Percentiles rank a stretch among this genome's conserved stretches.
phyloP scores from a whole-genome alignment of 2,113 vertebrate genomes.

The Lontra canadensis region DNA sequence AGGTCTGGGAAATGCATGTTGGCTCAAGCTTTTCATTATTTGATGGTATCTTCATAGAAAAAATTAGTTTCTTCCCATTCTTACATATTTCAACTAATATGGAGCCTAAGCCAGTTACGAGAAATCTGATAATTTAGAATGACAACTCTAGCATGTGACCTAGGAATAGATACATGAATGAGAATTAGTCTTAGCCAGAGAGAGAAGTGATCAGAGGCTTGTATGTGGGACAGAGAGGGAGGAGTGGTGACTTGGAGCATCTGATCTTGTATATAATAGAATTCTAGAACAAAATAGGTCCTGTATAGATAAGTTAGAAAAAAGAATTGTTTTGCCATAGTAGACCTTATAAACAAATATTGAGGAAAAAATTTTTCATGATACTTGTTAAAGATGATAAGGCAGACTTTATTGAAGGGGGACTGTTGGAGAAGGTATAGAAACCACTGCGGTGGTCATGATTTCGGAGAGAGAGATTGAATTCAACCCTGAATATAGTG shows the following conservation, averaged over 20 bases:
- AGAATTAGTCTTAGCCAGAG: background rate
- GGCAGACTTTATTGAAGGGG: background rate
- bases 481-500: background rate
- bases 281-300: background rate
- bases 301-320: background rate
- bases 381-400: background rate
- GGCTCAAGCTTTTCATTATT: background rate
- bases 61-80: background rate
- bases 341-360: background rate
- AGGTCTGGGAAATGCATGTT: background rate
- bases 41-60: background rate
- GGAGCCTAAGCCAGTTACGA: background rate
- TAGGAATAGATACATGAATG: background rate
- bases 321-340: background rate
- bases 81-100: background rate
- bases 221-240: background rate
- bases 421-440: background rate
- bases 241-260: background rate
- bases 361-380: background rate
- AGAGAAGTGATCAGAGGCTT: background rate
- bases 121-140: slow-evolving; percentile 4
- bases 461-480: background rate
- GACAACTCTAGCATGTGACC: background rate
- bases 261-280: background rate
- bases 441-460: background rate